Evolutionary conservation across 2,797 vertebrate species (phyloP), one percentile per base, ranked within the genome.

Genomic region (Australoheros facetus): DNA sequence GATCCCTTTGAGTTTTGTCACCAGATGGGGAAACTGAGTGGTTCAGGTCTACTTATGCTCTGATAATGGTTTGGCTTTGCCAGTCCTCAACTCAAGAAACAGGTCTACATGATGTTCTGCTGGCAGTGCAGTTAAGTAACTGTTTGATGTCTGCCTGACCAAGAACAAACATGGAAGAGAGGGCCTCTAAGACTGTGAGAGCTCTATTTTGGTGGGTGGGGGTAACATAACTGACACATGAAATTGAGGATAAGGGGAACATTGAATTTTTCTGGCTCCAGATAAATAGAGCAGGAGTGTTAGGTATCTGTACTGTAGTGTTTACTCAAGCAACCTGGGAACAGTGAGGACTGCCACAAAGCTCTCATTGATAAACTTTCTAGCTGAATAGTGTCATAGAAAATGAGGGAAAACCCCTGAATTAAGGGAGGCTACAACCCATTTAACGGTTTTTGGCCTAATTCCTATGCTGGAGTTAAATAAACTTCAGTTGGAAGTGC

Each of bases 311-410:
- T 88, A 92, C 88, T 89, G 88, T 91, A 90, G 81, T 86, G 91
- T 95, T 96, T 94, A 89, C 89, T 90, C 90, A 87, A 85, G 92
- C 87, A 89, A 92, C 87, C 86, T 91, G 90, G 91, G 89, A 93
- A 94, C 88, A 89, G 85, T 85, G 85, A 83, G 78, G 75, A 53
- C 64, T 4, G 74, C 89, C 90, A 96, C 95, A 96, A 94, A 94
- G 94, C 91, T 85, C 82, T 89, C 95, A 96, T 95, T 96, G 94
- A 96, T 95, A 89, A 93, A 94, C 89, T 59, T 88, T 75, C 82
- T 84, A 73, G 85, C 90, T 94, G 90, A 94, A 92, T 92, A 85
- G 91, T 93, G 93, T 94, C 92, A 94, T 86, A 93, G 86, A 94
- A 89, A 90, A 81, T 80, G 79, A 87, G 72, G 79, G 85, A 84